These are phyloP conservation scores for Platalea minor DNA, from an alignment of 2,797 vertebrate genomes.

Conservation along the genomic window DNA sequence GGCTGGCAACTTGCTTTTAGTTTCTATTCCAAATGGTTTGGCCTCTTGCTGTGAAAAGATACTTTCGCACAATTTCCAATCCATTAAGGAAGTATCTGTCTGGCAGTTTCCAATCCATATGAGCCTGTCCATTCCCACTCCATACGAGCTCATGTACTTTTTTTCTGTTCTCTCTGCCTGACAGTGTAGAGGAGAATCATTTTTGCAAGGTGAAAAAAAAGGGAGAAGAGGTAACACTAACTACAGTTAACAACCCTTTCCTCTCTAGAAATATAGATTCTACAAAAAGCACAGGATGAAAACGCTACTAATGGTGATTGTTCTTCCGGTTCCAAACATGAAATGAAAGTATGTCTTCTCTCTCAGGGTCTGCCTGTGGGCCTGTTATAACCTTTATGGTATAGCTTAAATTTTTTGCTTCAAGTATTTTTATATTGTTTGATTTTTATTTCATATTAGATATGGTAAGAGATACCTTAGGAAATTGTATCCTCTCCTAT, in stretches of 20 bases:
- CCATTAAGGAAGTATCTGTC: background rate
- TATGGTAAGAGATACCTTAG: background rate
- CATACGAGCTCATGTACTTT: background rate
- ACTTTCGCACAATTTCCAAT: background rate
- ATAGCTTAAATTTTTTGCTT: background rate
- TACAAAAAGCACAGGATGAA: background rate
- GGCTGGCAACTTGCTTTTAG: background rate
- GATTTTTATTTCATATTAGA: background rate
- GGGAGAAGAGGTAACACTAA: background rate
- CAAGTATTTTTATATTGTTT: background rate
- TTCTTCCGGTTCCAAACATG: background rate
- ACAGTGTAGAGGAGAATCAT: background rate
- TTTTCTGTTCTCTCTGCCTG: background rate
- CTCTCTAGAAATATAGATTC: background rate
- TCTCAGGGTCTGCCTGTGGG: background rate
- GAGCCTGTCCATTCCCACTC: background rate
- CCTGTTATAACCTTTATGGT: background rate
- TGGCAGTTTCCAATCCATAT: background rate
- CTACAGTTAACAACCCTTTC: background rate
- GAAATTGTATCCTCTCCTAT: background rate
- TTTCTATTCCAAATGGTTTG: background rate
- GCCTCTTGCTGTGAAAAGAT: background rate
- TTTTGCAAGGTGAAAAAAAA: background rate
- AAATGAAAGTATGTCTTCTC: background rate
- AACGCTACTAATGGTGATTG: background rate